These are phyloP conservation scores for Orthosia incerta DNA, from an alignment of 2,888 invertebrate species.

Conservation along the genomic window DNA sequence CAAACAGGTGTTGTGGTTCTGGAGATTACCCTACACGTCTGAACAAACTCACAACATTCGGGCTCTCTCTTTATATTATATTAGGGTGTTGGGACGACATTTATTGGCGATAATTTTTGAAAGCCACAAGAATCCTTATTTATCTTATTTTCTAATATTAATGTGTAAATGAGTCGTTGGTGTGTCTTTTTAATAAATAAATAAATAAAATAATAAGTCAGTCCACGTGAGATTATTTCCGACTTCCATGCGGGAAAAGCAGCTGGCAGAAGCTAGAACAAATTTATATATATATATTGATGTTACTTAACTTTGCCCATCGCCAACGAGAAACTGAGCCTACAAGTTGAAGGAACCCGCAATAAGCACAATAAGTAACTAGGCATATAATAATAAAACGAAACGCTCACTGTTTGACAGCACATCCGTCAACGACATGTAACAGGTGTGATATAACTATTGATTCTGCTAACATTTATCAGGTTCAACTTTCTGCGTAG, in stretches of 20 bases:
- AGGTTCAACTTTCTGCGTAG: conserved; percentile 12
- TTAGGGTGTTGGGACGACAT: no score
- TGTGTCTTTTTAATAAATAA: no score
- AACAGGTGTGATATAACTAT: conserved; percentile 23
- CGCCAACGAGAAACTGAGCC: background rate
- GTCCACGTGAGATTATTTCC: background rate
- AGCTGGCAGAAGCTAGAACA: background rate
- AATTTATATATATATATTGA: no score
- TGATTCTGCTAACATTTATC: conserved; percentile 17
- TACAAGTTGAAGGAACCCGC: no score
- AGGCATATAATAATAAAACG: background rate
- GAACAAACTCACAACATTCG: accelerated
- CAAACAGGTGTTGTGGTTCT: no score
- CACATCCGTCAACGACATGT: conserved; percentile 27
- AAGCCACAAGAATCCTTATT: no score
- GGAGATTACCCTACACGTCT: no score
- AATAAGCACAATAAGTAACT: background rate
- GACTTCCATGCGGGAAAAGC: background rate
- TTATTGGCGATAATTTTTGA: no score
- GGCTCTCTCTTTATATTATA: no score
- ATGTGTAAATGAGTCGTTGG: no score
- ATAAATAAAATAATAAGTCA: no score
- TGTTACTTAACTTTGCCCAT: background rate
- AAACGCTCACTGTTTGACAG: conserved; percentile 36
- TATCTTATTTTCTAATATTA: no score